Base-by-base conservation (phyloP, 2,797 vertebrate genomes). In the Sitta carolinensis region DNA sequence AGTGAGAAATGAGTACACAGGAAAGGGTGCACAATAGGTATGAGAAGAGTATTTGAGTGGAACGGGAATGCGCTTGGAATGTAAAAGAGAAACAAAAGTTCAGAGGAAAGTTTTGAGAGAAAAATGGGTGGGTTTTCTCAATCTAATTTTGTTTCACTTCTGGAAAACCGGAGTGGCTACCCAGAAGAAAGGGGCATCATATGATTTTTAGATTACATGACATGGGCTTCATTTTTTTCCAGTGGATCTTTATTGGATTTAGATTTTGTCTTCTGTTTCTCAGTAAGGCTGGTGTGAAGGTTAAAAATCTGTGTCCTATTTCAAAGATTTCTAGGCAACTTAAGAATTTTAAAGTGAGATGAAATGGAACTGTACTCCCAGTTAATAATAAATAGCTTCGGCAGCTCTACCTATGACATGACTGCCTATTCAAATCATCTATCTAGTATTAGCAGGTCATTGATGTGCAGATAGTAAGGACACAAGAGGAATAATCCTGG, bases 1-100 rank as follows among this genome's bases (percentile, higher is more conserved):
- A 91, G 94, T 95, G 95, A 92, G 73, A 97, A 97, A 97, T 98
- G 79, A 95, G 55, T 93, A 89, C 79, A 90, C 29, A 73, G 43
- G 73, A 88, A 93, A 92, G 34, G 16, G 43, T 69, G 58, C 4
- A 45, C 64, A 70, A 45, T 75, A 93, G 70, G 77, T 95, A 73
- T 94, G 95, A 96, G 70, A 54, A 84, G 66, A 74, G 86, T 87
- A 86, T 80, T 52, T 97, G 94, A 95, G 77, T 94, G 95, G 96
- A 97, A 97, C 76, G 0, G 1, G 4, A 86, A 87, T 84, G 80
- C 82, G 78, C 57, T 91, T 77, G 51, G 79, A 96, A 94, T 89
- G 48, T 68, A 90, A 96, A 95, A 94, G 32, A 54, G 69, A 94
- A 95, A 86, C 19, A 69, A 87, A 58, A 93, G 23, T 64, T 87